These are phyloP conservation scores for Miltochrista miniata DNA, from an alignment of 2,888 invertebrate genomes.

Conservation along the genomic window DNA sequence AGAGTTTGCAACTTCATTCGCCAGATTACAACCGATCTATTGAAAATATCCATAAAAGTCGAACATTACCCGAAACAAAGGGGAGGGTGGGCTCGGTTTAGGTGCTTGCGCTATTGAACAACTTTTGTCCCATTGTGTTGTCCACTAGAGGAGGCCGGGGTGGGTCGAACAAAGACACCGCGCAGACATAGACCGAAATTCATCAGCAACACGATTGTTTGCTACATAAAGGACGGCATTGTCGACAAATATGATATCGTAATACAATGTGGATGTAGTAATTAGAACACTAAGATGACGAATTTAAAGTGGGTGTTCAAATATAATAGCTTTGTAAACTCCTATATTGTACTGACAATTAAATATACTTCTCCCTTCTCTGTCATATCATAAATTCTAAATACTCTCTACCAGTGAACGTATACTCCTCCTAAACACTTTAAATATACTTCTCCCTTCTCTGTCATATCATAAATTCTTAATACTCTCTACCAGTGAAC, in stretches of 20 bases:
- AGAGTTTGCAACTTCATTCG: conserved; percentile 74
- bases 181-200: conserved; percentile 83
- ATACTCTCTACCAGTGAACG: too few relatives aligned
- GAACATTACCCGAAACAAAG: conserved; percentile 83
- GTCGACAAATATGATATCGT: conserved; percentile 82
- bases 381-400: too few relatives aligned
- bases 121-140: conserved; percentile 83
- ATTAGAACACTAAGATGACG: conserved; percentile 67
- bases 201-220: conserved; percentile 83
- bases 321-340: background rate
- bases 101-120: conserved; percentile 82
- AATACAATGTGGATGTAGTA: conserved; percentile 79
- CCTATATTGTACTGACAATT: too few relatives aligned
- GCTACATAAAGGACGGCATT: conserved; percentile 82
- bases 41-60: conserved; percentile 84
- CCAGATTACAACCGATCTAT: conserved; percentile 80
- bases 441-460: too few relatives aligned
- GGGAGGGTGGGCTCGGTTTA: conserved; percentile 80
- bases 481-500: too few relatives aligned
- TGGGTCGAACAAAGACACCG: conserved; percentile 78
- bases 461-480: too few relatives aligned
- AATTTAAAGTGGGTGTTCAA: conserved; percentile 20
- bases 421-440: too few relatives aligned
- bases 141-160: conserved; percentile 71
- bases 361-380: too few relatives aligned